Conservation (phyloP, 2,113 vertebrate species). For the Carassius carassius region DNA sequence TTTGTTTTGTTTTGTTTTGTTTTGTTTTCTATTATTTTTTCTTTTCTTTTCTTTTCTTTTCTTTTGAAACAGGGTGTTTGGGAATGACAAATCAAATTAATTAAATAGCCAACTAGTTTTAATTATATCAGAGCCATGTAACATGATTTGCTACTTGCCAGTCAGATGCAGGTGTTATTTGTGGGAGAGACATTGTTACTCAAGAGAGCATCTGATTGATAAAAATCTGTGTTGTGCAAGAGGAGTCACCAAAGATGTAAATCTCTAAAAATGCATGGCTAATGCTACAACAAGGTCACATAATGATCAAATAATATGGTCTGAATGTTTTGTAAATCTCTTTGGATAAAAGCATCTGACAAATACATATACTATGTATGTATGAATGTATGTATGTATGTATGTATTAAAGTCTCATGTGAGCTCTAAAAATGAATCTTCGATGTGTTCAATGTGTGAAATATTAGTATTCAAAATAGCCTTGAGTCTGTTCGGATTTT, state of each 20-base stretch:
- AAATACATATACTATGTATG: neutral
- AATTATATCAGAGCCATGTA: neutral
- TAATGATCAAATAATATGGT: neutral
- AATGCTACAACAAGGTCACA: neutral
- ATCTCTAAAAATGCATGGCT: no score
- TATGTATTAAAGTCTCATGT: neutral
- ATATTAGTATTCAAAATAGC: slow-evolving; percentile 10
- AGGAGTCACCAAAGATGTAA: neutral
- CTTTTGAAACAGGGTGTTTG: neutral
- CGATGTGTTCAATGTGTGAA: neutral
- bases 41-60: no score
- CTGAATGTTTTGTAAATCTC: neutral
- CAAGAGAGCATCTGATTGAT: neutral
- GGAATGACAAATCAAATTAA: neutral
- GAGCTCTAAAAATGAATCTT: neutral
- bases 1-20: no score
- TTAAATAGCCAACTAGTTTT: neutral
- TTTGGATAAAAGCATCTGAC: neutral
- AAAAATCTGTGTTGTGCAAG: neutral
- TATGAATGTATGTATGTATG: neutral
- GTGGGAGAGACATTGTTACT: neutral
- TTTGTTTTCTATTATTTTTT: no score
- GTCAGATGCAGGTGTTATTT: neutral
- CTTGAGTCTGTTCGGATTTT: neutral
- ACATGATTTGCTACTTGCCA: neutral